Percentiles rank a stretch among this genome's conserved stretches.
Conservation (phyloP, 2,113 vertebrate species). For the Regulus satrapa region DNA sequence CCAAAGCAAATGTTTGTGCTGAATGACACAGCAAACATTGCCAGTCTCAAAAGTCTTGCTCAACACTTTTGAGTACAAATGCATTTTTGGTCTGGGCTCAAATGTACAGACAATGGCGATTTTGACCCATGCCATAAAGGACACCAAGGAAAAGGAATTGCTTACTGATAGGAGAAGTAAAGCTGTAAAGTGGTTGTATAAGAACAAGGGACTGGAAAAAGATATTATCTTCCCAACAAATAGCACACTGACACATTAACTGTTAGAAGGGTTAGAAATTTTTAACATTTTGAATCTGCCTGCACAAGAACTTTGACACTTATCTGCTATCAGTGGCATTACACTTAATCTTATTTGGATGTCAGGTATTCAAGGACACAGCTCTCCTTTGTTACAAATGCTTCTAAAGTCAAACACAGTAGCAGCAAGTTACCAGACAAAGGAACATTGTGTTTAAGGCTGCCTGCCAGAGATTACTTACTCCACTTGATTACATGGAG, state of each 20-base stretch:
- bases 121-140: not conserved
- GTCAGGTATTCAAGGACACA: not conserved
- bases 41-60: not conserved
- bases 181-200: not conserved
- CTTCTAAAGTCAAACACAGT: not conserved
- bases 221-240: not conserved
- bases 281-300: not conserved
- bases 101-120: not conserved
- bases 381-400: not conserved
- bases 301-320: not conserved
- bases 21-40: not conserved
- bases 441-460: not conserved
- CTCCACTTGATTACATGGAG: not conserved
- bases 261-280: not conserved
- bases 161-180: not conserved
- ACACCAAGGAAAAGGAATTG: not conserved
- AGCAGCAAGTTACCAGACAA: not conserved
- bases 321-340: not conserved
- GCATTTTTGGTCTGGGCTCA: not conserved
- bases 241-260: not conserved
- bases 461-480: not conserved
- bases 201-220: not conserved
- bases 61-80: not conserved
- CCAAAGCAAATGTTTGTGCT: not conserved
- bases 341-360: not conserved